Percentiles rank a stretch among this genome's conserved stretches.
phyloP scores from a whole-genome alignment of 2,113 vertebrate species.

The Hippopotamus amphibius region DNA sequence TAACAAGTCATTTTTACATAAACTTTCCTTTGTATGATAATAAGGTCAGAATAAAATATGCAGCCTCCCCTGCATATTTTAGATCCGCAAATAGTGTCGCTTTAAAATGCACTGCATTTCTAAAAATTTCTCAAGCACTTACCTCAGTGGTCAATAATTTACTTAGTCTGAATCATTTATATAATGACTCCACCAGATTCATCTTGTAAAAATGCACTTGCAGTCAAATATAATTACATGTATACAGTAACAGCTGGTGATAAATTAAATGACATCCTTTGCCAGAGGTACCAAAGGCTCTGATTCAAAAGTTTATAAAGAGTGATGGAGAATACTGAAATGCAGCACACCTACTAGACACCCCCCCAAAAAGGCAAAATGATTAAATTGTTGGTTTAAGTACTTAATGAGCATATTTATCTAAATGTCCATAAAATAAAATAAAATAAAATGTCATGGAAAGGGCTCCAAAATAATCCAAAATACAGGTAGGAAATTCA shows the following conservation, averaged over 20 bases:
- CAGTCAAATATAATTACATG: slow-evolving; percentile 44
- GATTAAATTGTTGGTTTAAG: background rate
- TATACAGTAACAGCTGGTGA: slow-evolving; percentile 14
- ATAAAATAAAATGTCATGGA: background rate
- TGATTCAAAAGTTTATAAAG: slow-evolving; percentile 17
- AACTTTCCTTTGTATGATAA: background rate
- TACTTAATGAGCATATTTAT: background rate
- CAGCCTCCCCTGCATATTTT: background rate
- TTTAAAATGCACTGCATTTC: slow-evolving; percentile 21
- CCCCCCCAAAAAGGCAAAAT: background rate
- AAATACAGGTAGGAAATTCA: background rate
- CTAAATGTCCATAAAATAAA: background rate
- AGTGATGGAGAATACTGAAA: background rate
- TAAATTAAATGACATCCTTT: slow-evolving; percentile 40
- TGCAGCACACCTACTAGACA: background rate
- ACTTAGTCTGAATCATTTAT: slow-evolving; percentile 51
- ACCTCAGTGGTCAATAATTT: slow-evolving; percentile 60
- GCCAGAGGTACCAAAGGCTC: background rate
- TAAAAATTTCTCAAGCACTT: slow-evolving; percentile 60
- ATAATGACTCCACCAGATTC: slow-evolving; percentile 50
- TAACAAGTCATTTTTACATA: background rate
- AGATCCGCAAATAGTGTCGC: background rate
- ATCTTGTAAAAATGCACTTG: slow-evolving; percentile 62
- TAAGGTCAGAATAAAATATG: slow-evolving; percentile 16
- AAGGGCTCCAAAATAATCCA: background rate